These are phyloP conservation scores for Melanotaenia boesemani DNA, from an alignment of 2,797 vertebrate genomes.

Conservation along the genomic window DNA sequence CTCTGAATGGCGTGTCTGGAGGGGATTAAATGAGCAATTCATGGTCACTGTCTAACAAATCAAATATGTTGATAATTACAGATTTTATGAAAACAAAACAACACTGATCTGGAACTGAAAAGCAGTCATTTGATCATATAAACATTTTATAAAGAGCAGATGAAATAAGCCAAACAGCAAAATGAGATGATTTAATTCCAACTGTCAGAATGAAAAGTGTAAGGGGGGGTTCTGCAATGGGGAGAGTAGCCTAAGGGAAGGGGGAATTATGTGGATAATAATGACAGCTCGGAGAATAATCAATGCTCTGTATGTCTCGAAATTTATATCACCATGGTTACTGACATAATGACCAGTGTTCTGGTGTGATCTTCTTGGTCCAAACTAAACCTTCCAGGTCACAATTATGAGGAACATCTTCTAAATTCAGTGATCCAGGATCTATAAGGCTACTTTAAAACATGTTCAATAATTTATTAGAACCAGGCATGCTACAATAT, in stretches of 20 bases:
- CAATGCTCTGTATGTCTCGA: constrained; percentile 54
- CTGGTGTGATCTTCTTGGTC: constrained; percentile 30
- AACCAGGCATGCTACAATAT: background rate
- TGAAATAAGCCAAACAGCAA: constrained; percentile 16
- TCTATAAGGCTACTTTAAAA: constrained; percentile 23
- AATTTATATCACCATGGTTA: constrained; percentile 71
- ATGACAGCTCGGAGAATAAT: constrained; percentile 62
- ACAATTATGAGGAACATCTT: constrained; percentile 2
- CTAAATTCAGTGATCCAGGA: constrained; percentile 20
- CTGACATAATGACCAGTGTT: constrained; percentile 55
- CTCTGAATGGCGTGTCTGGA: constrained; percentile 86
- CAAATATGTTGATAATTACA: constrained; percentile 3
- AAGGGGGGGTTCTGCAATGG: constrained; percentile 44
- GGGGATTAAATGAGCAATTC: background rate
- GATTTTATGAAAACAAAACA: constrained; percentile 18
- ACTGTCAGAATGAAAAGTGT: constrained; percentile 37
- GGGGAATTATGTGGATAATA: constrained; percentile 63
- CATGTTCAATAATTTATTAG: constrained; percentile 10
- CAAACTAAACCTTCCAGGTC: constrained; percentile 8
- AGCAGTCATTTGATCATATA: constrained; percentile 18
- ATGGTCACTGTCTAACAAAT: background rate
- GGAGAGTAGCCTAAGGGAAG: constrained; percentile 43
- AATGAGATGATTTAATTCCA: constrained; percentile 21
- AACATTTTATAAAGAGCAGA: constrained; percentile 6
- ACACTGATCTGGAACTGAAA: background rate